Conservation (phyloP, 2,113 vertebrate genomes). For the Argyrosomus japonicus region DNA sequence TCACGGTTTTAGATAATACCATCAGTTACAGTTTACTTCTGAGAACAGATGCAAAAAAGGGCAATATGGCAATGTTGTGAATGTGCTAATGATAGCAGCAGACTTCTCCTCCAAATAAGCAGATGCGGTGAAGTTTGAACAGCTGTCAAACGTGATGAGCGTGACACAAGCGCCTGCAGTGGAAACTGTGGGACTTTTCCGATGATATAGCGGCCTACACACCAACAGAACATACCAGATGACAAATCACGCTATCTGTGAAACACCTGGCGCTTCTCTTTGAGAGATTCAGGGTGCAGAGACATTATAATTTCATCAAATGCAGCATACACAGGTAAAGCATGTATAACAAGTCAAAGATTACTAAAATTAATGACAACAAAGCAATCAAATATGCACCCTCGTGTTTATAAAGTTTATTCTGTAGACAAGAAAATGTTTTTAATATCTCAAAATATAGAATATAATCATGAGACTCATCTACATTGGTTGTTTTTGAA, state of each 20-base stretch:
- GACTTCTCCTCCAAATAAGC: conserved; percentile 74
- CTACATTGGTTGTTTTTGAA: not conserved
- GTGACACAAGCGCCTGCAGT: conserved; percentile 77
- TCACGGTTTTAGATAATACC: conserved; percentile 83
- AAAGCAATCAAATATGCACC: conserved; percentile 14
- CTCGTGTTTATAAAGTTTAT: conserved; percentile 26
- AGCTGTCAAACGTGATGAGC: conserved; percentile 81
- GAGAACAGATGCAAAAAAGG: conserved; percentile 78
- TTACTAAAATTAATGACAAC: conserved; percentile 4
- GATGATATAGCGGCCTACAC: conserved; percentile 70
- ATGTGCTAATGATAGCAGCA: conserved; percentile 78
- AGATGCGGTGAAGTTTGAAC: conserved; percentile 78
- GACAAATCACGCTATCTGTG: conserved; percentile 72
- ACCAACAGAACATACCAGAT: conserved; percentile 57
- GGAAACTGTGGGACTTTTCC: conserved; percentile 67
- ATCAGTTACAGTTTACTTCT: conserved; percentile 82
- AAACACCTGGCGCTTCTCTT: conserved; percentile 69
- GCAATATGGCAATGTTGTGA: conserved; percentile 76
- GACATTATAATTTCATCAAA: conserved; percentile 50
- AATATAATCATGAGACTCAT: not conserved
- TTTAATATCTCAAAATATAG: not conserved
- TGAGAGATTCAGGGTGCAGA: conserved; percentile 50
- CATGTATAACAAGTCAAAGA: conserved; percentile 17
- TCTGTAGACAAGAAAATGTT: not conserved
- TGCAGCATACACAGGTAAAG: conserved; percentile 33